A percentile compares a stretch with the other conserved stretches of the same genome.
Conservation (phyloP, 2,113 vertebrate species). For the Malurus melanocephalus region DNA sequence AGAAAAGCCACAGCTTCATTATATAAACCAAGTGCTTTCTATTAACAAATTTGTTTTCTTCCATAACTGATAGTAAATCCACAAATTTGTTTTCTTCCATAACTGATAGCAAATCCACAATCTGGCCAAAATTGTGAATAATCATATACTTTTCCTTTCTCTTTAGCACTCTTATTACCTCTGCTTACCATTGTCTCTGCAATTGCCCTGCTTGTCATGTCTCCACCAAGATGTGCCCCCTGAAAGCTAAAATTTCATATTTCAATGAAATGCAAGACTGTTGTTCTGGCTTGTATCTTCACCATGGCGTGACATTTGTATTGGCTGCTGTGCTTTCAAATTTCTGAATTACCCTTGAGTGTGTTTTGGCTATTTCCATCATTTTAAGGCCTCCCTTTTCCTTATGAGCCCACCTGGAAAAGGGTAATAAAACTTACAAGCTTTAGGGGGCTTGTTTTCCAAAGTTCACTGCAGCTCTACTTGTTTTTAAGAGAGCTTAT, state of each 20-base stretch:
- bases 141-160: background rate
- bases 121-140: background rate
- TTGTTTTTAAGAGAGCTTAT: constrained; percentile 34
- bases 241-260: background rate
- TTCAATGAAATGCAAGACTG: background rate
- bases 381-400: constrained; percentile 20
- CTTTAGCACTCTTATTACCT: background rate
- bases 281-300: background rate
- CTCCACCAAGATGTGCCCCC: background rate
- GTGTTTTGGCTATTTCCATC: constrained; percentile 1
- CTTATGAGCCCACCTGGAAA: constrained; percentile 48
- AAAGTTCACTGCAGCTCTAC: constrained; percentile 10
- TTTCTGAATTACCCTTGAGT: constrained; percentile 11
- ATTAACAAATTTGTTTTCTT: background rate
- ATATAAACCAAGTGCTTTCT: background rate
- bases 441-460: constrained; percentile 27
- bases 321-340: background rate
- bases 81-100: background rate
- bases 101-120: background rate
- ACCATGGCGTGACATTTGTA: background rate
- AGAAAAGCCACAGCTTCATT: background rate
- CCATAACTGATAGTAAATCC: background rate
- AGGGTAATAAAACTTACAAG: constrained; percentile 44
- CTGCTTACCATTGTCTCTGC: background rate
- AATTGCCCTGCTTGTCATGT: background rate